A percentile compares a stretch with the other conserved stretches of the same genome.
These are phyloP conservation scores for Gorsachius magnificus DNA, from an alignment of 2,797 vertebrate species.

Conservation along the genomic window DNA sequence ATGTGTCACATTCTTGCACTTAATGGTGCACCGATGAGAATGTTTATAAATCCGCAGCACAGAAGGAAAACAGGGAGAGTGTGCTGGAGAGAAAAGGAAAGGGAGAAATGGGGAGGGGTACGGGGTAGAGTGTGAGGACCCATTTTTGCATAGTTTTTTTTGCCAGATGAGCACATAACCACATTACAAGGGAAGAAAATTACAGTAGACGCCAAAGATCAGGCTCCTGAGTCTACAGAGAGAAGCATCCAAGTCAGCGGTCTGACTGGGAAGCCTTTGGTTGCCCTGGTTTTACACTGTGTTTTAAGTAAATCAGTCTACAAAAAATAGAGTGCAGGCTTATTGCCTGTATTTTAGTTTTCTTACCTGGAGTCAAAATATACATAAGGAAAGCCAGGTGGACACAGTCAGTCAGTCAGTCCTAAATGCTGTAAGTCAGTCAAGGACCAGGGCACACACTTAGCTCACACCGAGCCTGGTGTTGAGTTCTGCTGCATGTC, in stretches of 20 bases:
- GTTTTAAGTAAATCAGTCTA: background rate
- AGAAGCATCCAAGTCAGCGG: fast-evolving
- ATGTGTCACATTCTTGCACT: background rate
- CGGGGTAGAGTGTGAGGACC: no score
- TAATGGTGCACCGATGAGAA: background rate
- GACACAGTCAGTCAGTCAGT: background rate
- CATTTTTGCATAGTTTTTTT: background rate
- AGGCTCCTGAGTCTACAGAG: background rate
- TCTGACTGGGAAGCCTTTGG: background rate
- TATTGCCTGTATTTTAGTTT: background rate
- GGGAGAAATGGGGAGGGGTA: background rate
- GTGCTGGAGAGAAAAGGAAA: background rate
- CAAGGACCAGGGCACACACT: background rate
- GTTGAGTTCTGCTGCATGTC: fast-evolving
- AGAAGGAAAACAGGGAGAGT: background rate
- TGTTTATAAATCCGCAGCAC: background rate
- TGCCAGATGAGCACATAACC: background rate
- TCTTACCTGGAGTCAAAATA: background rate
- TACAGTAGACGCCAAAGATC: background rate
- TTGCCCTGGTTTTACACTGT: background rate
- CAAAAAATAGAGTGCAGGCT: background rate
- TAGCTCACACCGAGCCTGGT: background rate
- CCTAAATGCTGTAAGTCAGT: background rate
- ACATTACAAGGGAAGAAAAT: background rate
- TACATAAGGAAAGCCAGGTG: background rate